Evolutionary conservation across 2,113 vertebrate genomes (phyloP), one percentile per base, ranked within the genome.

Genomic region (Grantiella picta): DNA sequence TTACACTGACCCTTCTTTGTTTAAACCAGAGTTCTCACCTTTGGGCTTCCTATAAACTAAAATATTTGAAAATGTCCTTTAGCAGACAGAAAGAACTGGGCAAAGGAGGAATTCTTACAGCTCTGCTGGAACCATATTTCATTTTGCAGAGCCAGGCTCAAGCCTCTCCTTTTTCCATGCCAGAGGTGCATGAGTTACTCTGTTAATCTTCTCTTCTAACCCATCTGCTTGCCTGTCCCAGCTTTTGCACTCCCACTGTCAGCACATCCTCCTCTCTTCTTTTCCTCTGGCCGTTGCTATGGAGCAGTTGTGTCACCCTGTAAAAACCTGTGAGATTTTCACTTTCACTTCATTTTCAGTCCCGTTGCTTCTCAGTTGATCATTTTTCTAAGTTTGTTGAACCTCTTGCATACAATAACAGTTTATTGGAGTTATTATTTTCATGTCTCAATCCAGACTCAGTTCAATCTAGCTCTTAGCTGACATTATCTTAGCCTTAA

Each of bases 261-360:
- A 47, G 33, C 31, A 29, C 42, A 35, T 75, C 16, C 35, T 50
- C 79, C 44, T 52, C 60, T 56, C 33, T 12, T 33, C 16, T 69
- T 44, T 44, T 36, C 17, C 31, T 60, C 50, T 65, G 29, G 28
- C 27, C 44, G 29, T 38, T 23, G 47, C 31, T 9, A 2, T 25
- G 20, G 60, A 61, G 42, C 9, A 24, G 23, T 12, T 0, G 0
- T 6, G 14, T 11, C 1, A 2, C 50, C 15, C 63, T 19, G 19
- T 19, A 22, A 21, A n/a, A 47, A 83, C 28, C 45, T 53, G 25
- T 3, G 21, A 29, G 12, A 40, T 5, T 45, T 66, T n/a, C 7
- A 2, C 9, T 60, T 68, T 64, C 29, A 15, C 31, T 25, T 9
- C 38, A 38, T 38, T 38, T 38, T 38, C 38, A 38, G 13, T 11